phyloP scores from a whole-genome alignment of 2,888 invertebrate species.

The Nymphalis c-album region DNA sequence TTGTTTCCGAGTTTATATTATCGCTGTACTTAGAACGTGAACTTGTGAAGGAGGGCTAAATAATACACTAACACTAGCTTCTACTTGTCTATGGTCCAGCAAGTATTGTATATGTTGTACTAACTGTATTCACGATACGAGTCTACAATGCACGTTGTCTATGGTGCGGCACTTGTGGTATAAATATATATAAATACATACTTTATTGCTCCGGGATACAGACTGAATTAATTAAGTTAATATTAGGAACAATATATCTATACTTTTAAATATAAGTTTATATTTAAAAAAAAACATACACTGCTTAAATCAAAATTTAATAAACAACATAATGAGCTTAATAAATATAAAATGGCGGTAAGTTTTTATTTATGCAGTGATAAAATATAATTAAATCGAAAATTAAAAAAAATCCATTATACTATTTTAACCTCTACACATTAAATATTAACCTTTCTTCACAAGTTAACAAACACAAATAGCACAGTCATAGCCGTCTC shows the following conservation, averaged over 20 bases:
- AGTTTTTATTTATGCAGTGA: conserved; percentile 2
- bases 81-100: conserved; percentile 26
- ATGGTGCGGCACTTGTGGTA: conserved; percentile 6
- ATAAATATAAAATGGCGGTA: not conserved
- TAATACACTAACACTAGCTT: conserved; percentile 35
- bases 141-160: conserved; percentile 16
- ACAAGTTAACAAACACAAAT: conserved; percentile 49
- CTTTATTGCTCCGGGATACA: no score
- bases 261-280: not conserved
- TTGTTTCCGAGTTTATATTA: conserved; percentile 39
- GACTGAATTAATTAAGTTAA: not conserved
- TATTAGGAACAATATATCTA: not conserved
- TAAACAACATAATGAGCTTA: not conserved
- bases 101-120: conserved; percentile 39
- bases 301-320: not conserved
- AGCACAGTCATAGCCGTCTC: conserved; percentile 68
- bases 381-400: not conserved
- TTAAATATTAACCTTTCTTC: conserved; percentile 59
- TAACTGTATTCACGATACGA: conserved; percentile 41
- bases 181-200: not conserved
- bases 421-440: conserved; percentile 13
- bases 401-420: not conserved
- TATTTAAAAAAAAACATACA: not conserved
- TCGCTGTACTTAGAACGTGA: conserved; percentile 34
- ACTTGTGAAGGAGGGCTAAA: conserved; percentile 37